A percentile compares a stretch with the other conserved stretches of the same genome.
These are phyloP conservation scores for Leptogaster cylindrica DNA, from an alignment of 2,888 invertebrate genomes.

Conservation along the genomic window DNA sequence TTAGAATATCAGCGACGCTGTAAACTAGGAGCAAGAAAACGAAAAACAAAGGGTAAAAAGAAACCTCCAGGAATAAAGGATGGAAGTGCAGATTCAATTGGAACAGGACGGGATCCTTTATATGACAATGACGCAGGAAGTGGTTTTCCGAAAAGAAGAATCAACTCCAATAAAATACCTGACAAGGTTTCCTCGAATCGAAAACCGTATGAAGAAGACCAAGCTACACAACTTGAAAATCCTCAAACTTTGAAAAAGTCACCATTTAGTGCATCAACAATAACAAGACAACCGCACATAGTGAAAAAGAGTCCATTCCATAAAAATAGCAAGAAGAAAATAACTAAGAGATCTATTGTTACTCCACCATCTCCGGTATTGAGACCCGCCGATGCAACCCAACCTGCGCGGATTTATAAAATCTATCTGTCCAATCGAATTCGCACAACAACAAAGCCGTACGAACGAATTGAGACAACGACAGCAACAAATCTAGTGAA, in stretches of 20 bases:
- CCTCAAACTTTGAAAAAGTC: neutral
- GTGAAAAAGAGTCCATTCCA: neutral
- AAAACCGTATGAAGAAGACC: neutral
- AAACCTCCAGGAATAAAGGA: neutral
- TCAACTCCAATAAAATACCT: too few relatives aligned
- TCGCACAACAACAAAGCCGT: conserved; percentile 47
- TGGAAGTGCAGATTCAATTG: neutral
- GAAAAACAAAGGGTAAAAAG: neutral
- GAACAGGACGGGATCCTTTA: neutral
- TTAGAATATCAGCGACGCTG: neutral
- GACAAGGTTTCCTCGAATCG: too few relatives aligned
- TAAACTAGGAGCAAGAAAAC: neutral
- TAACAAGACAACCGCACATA: neutral
- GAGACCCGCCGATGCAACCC: neutral
- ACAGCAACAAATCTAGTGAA: neutral
- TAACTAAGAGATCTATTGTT: conserved; percentile 23
- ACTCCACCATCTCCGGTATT: too few relatives aligned
- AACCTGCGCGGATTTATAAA: conserved; percentile 19
- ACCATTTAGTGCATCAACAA: neutral
- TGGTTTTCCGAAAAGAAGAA: too few relatives aligned
- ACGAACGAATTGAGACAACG: neutral
- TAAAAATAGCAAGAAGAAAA: neutral
- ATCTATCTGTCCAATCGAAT: conserved; percentile 47
- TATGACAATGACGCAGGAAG: conserved; percentile 14
- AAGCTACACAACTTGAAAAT: conserved; percentile 1